Evolutionary conservation across 2,888 invertebrate genomes (phyloP), one percentile per base, ranked within the genome.

Genomic region (Hirtodrosophila trivittata): DNA sequence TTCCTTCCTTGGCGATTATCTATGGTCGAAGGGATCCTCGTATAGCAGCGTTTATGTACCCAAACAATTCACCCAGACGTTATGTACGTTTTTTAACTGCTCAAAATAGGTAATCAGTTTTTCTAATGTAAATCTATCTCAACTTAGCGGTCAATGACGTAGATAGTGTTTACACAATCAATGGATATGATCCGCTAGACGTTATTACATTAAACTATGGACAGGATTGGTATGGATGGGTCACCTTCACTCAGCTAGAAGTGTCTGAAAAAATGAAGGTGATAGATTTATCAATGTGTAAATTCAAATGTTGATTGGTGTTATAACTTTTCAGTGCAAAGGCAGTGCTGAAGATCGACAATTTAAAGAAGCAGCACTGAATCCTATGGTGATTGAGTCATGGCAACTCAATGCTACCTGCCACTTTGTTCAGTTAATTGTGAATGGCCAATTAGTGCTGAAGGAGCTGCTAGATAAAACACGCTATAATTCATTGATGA

Each of bases 181-280:
- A 93, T 81, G 91, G 89, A 0, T 75, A 92, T 3, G 75, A 91
- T 65, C 90, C 92, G 0, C 66, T 88, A 1, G 89, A 92, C 45
- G 90, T 92, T 4, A 89, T 94, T 0, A 91, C 92, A 0, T 65
- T 92, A 0, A 86, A 89, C 9, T 89, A 89, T 26, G 70, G 89
- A 5, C 92, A 93, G 74, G 66, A 75, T 9, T 90, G 89, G 66
- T 71, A 89, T 0, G 91, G 92, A 1, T 86, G 88, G 62, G 91
- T 92, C 3, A 92, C 91, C 0, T 93, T 94, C 63, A 89, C 91
- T 8, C 89, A 93, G 69, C 86, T 93, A 35, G 91, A 91, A 78
- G 89, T 93, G 0, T 89, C 91, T 0, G 92, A 92, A 75, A 85
- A 76, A 39, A 81, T 93, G 3, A 88, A 91, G 84, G 93, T 93